Percentiles rank a stretch among this genome's conserved stretches.
Conservation (phyloP, 2,888 invertebrate genomes). For the Hirtodrosophila duncani region DNA sequence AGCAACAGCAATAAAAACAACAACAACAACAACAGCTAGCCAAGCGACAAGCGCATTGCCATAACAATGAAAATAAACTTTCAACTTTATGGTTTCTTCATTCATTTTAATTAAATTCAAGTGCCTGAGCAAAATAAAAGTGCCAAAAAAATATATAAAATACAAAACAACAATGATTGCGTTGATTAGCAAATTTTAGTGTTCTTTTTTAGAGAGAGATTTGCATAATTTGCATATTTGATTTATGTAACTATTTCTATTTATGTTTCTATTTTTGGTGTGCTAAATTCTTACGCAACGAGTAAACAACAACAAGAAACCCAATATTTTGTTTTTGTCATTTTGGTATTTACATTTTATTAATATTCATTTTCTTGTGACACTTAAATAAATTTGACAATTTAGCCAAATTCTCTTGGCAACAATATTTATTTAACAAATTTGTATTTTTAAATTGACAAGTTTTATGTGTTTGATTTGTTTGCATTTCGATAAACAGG, state of each 20-base stretch:
- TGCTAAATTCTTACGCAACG: not conserved
- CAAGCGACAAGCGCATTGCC: constrained; percentile 41
- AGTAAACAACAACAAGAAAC: no score
- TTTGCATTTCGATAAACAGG: constrained; percentile 28
- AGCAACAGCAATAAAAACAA: constrained; percentile 9
- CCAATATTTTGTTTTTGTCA: constrained; percentile 8
- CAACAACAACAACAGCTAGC: constrained; percentile 11
- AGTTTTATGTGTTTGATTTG: constrained; percentile 38
- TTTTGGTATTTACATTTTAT: constrained; percentile 22
- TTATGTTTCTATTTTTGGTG: constrained; percentile 2
- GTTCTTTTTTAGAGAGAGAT: no score
- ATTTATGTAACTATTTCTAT: constrained; percentile 14
- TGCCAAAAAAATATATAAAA: constrained; percentile 1
- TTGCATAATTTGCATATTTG: constrained; percentile 28
- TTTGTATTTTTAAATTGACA: constrained; percentile 28
- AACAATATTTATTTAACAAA: not conserved
- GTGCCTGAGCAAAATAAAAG: constrained; percentile 21
- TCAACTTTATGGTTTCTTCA: constrained; percentile 47
- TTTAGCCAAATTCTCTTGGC: no score
- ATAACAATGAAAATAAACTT: constrained; percentile 37
- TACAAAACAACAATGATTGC: not conserved
- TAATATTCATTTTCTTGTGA: constrained; percentile 36
- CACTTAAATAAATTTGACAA: not conserved
- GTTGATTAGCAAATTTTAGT: not conserved
- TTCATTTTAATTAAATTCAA: constrained; percentile 52